phyloP scores from a whole-genome alignment of 2,113 vertebrate species.

The Myocastor coypus region DNA sequence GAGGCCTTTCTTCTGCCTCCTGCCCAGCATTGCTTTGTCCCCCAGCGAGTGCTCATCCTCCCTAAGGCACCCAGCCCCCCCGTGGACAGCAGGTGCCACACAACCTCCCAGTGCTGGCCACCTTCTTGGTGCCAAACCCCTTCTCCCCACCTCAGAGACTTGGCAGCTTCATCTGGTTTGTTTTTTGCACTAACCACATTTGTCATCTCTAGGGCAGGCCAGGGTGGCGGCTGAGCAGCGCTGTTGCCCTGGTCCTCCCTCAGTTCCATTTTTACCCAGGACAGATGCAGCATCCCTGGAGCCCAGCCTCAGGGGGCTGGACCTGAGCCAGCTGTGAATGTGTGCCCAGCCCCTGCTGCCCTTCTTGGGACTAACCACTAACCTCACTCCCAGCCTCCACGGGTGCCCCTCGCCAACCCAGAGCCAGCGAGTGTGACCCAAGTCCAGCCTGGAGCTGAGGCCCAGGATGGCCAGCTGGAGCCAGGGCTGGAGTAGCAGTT shows the following conservation, averaged over 20 bases:
- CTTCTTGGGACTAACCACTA: slow-evolving; percentile 82
- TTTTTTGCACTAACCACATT: slow-evolving; percentile 82
- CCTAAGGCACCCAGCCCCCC: neutral
- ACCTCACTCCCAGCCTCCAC: slow-evolving; percentile 69
- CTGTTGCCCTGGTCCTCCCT: neutral
- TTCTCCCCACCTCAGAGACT: slow-evolving; percentile 55
- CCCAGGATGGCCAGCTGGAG: neutral
- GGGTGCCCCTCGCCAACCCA: neutral
- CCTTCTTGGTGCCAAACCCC: slow-evolving; percentile 86
- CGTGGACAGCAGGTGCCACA: neutral
- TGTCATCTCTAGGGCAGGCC: slow-evolving; percentile 70
- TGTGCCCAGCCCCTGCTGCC: slow-evolving; percentile 12
- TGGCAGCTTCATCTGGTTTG: slow-evolving; percentile 12
- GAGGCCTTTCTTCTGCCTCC: neutral
- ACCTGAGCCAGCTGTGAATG: slow-evolving; percentile 57
- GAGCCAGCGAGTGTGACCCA: neutral
- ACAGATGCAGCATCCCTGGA: slow-evolving; percentile 29
- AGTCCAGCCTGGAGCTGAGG: slow-evolving; percentile 27
- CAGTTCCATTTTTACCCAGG: neutral
- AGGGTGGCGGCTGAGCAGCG: neutral
- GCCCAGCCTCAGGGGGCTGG: slow-evolving; percentile 49
- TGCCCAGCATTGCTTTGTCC: neutral
- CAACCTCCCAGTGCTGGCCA: slow-evolving; percentile 69
- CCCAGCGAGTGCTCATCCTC: neutral
- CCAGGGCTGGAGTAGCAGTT: neutral